phyloP scores from a whole-genome alignment of 2,113 vertebrate species.

The Cynocephalus volans region DNA sequence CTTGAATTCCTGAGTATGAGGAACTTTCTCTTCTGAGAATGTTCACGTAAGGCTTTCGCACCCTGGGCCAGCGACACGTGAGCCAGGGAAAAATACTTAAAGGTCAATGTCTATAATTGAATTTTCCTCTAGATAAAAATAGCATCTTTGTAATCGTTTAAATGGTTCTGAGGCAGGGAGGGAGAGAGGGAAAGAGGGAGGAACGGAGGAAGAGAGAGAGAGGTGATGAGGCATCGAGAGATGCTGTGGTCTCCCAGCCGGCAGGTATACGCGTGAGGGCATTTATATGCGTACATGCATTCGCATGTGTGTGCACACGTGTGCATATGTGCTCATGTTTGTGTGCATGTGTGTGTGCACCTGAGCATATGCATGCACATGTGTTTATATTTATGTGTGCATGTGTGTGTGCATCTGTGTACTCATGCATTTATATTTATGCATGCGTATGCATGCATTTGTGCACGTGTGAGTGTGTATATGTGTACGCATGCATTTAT shows the following conservation, averaged over 20 bases:
- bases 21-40: background rate
- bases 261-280: background rate
- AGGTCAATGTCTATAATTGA: constrained; percentile 83
- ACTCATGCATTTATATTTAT: background rate
- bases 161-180: constrained; percentile 59
- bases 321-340: background rate
- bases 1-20: background rate
- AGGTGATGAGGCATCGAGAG: background rate
- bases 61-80: constrained; percentile 47
- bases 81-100: constrained; percentile 60
- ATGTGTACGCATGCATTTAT: too few relatives aligned
- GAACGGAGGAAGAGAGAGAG: background rate
- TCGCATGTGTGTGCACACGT: too few relatives aligned
- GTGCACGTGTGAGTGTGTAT: background rate
- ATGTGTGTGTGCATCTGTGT: background rate
- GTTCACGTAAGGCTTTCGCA: background rate
- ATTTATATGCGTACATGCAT: too few relatives aligned
- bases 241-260: background rate
- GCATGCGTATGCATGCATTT: background rate
- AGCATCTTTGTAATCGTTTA: constrained; percentile 83
- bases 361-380: background rate
- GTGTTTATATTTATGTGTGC: background rate
- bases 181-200: background rate
- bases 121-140: constrained; percentile 83
- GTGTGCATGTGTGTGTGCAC: too few relatives aligned